A percentile compares a stretch with the other conserved stretches of the same genome.
Conservation (phyloP, 92 coral and sea anemone genomes). For the Zoanthus gigantus region DNA sequence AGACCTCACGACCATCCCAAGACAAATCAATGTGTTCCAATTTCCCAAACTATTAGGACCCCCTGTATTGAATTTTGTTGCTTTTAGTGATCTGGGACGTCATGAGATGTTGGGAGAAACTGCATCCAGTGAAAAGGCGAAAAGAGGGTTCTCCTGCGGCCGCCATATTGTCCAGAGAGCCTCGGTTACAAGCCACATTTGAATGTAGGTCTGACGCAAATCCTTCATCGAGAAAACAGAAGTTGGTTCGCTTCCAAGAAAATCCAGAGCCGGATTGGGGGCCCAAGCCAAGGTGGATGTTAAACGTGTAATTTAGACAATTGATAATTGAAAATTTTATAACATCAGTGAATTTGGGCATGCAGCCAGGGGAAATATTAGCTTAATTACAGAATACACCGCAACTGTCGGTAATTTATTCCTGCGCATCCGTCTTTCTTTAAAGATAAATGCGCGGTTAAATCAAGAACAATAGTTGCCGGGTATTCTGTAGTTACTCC, state of each 20-base stretch:
- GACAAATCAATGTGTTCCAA: too few species aligned
- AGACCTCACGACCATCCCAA: too few species aligned
- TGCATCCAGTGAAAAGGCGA: constrained; percentile 86
- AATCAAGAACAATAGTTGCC: too few species aligned
- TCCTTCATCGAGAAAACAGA: constrained; percentile 86
- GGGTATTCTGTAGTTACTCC: too few species aligned
- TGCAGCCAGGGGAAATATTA: too few species aligned
- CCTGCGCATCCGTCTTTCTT: too few species aligned
- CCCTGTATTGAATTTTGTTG: not conserved
- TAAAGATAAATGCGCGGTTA: too few species aligned
- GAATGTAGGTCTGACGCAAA: constrained; percentile 84
- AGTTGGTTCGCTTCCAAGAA: constrained; percentile 86
- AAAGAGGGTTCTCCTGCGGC: constrained; percentile 85
- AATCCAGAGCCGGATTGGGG: constrained; percentile 99
- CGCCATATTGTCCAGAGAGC: constrained; percentile 78
- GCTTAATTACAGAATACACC: too few species aligned
- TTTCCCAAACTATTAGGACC: not conserved
- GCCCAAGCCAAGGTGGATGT: constrained; percentile 89
- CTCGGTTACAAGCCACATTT: constrained; percentile 77
- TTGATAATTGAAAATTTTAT: too few species aligned
- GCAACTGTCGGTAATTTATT: too few species aligned
- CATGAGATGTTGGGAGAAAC: constrained; percentile 93
- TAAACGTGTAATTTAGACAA: too few species aligned
- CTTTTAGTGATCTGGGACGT: constrained; percentile 92
- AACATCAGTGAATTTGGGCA: too few species aligned